Base-by-base conservation (phyloP, 2,888 invertebrate genomes). In the Drepana falcataria region DNA sequence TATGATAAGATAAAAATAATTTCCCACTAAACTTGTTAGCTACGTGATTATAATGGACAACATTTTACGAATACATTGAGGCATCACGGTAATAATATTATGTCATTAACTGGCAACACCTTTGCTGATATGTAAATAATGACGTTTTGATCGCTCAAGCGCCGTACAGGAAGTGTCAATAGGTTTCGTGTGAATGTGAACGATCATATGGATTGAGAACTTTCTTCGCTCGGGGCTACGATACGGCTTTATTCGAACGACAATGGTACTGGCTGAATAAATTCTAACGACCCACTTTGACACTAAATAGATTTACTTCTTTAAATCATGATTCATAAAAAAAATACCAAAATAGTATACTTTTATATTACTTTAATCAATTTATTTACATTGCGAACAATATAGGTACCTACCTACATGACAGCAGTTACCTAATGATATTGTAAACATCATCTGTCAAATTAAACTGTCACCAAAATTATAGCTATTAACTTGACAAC, bases 111-210 rank as follows among this genome's bases (percentile, higher is more conserved):
- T n/a, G 34, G 41, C 35, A 33, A 37, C 37, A 47, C 48, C 66
- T 64, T 68, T 60, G 73, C 56, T 80, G 74, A 78, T 77, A 73
- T 61, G 59, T 68, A 73, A 73, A 79, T 88, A 87, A 88, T 86
- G 85, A 69, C 62, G 55, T 66, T 79, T 81, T 87, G 81, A 87
- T 86, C 71, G 70, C 73, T 73, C 75, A 79, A 79, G 6, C 47
- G 33, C 48, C 53, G 35, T 51, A 48, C 70, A 75, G 79, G 82
- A 81, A 82, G 68, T 61, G 71, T 66, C 77, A 64, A 80, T 83
- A 75, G 79, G 75, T 79, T 77, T 62, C 76, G 78, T 76, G 51
- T 51, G 51, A 51, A 51, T n/a, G 34, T 41, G n/a, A 48, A 37
- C 37, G 5, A 21, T 21, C 4, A 35, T 7, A 49, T 7, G 33